Evolutionary conservation across 2,797 vertebrate species (phyloP), one percentile per base, ranked within the genome.

Genomic region (Australoheros facetus): DNA sequence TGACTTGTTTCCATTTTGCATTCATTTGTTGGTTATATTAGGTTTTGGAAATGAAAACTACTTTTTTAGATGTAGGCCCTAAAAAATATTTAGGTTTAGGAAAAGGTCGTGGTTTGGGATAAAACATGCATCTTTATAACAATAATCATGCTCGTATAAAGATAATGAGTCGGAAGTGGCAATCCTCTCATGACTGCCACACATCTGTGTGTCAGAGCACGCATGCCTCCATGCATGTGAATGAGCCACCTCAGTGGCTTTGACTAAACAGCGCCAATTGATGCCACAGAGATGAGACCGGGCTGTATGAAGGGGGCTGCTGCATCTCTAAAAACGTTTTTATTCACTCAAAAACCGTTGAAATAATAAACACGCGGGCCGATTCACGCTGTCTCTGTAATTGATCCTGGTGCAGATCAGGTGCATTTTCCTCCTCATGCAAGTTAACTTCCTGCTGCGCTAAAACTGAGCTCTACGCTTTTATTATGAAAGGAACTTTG

Each of bases 401-500:
- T 30, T 30, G 23, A 66, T 48, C 62, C 7, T 48, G 37, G 13
- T 30, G 39, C 53, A 70, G 26, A 21, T 51, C 66, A 37, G 34
- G 45, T 34, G 13, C 5, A 6, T 42, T 77, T 70, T 60, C 62
- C 26, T 75, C n/a, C 7, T 28, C 17, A 56, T 54, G 34, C 4
- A 70, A 28, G 69, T 60, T 51, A 7, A 53, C 57, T 59, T 83
- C 16, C 26, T 81, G 70, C 55, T 42, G 56, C 45, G 21, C 16
- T 53, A 14, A 39, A 28, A 64, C 30, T 37, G 30, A 80, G 42
- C 72, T 54, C 3, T 48, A 39, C 48, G 62, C 23, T 66, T 66
- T 77, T 77, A 69, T 77, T 75, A 56, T 78, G 32, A 78, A 83
- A 75, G 37, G 12, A 80, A 64, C 48, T 81, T 64, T 42, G 13